These are phyloP conservation scores for Sialia sialis DNA, from an alignment of 2,113 vertebrate genomes.

Conservation along the genomic window DNA sequence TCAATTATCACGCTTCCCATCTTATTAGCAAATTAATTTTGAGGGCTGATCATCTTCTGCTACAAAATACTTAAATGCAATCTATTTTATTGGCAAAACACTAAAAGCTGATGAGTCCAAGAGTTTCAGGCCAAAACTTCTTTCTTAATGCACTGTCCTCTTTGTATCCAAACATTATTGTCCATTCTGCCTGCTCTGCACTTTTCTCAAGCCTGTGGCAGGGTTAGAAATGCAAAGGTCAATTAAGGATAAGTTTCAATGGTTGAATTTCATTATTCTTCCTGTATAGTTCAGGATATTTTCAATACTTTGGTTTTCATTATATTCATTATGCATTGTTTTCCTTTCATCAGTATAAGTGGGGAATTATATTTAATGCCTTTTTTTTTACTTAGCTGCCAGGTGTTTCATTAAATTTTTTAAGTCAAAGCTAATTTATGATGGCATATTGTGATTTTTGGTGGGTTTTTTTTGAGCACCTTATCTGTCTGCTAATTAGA, in stretches of 20 bases:
- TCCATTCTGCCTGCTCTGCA: background rate
- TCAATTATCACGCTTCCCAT: background rate
- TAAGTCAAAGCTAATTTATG: background rate
- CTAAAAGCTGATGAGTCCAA: background rate
- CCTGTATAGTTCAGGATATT: background rate
- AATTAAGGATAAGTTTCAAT: constrained; percentile 35
- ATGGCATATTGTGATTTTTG: background rate
- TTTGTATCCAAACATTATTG: background rate
- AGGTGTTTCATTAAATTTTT: background rate
- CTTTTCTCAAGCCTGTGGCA: background rate
- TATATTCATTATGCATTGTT: background rate
- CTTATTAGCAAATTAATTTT: background rate
- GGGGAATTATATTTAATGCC: background rate
- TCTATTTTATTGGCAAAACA: background rate
- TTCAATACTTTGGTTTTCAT: background rate
- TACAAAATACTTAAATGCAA: background rate
- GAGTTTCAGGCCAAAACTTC: background rate
- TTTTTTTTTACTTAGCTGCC: background rate
- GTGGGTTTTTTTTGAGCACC: background rate
- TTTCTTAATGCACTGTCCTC: background rate
- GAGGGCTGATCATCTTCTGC: background rate
- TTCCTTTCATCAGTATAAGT: background rate
- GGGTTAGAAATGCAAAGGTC: constrained; percentile 40
- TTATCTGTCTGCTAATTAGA: background rate
- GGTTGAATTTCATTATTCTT: background rate